A percentile compares a stretch with the other conserved stretches of the same genome.
Evolutionary conservation across 1,140 invertebrate genomes (phyloP).

Genomic region (Mya arenaria): DNA sequence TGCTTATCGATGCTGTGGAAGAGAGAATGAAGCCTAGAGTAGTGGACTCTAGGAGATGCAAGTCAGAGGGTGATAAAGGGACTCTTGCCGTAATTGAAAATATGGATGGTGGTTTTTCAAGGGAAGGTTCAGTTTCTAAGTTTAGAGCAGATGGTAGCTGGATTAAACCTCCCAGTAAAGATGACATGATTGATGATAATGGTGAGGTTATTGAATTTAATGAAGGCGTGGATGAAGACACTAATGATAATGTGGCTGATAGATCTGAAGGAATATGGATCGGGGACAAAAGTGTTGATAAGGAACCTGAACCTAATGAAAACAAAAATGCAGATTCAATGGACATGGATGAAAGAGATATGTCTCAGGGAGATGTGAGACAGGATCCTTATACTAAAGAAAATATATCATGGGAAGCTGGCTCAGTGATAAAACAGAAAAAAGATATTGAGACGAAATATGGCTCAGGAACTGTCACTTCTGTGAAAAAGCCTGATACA

Average conservation of each 20-base stretch:
- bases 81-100: neutral
- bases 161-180: conserved; percentile 61
- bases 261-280: conserved; percentile 5
- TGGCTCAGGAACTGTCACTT: neutral
- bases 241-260: neutral
- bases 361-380: conserved; percentile 22
- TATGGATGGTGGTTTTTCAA: conserved; percentile 11
- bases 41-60: conserved; percentile 2
- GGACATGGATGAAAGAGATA: conserved; percentile 34
- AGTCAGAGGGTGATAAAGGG: conserved; percentile 21
- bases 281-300: neutral
- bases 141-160: conserved; percentile 72
- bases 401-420: conserved; percentile 85
- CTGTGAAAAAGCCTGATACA: neutral
- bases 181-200: conserved; percentile 1
- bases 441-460: conserved; percentile 83
- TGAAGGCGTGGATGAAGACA: neutral
- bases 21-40: neutral
- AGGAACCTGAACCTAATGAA: neutral
- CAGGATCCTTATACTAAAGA: conserved; percentile 83
- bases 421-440: conserved; percentile 85
- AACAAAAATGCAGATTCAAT: neutral
- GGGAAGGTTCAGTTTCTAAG: conserved; percentile 42
- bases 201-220: neutral
- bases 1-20: neutral